Conservation (phyloP, 23 tunicate species). For the Diplosoma virens region DNA sequence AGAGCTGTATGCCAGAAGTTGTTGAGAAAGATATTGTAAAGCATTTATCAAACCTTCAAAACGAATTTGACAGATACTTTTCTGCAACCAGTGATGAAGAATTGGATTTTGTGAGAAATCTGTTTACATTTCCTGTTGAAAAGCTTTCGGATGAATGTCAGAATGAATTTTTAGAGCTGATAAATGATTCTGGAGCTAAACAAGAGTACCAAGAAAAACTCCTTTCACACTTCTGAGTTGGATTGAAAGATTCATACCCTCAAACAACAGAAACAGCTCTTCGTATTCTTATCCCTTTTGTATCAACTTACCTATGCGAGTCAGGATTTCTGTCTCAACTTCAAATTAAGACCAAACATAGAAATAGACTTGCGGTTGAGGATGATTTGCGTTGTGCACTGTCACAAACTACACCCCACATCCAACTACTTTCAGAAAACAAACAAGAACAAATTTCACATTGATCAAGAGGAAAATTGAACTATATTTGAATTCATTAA, state of each 20-base stretch:
- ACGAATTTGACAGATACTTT: slow-evolving; percentile 56
- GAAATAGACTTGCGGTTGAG: slow-evolving; percentile 56
- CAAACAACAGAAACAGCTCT: slow-evolving; percentile 37
- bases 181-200: slow-evolving; percentile 52
- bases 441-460: slow-evolving; percentile 51
- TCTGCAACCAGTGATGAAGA: slow-evolving; percentile 44
- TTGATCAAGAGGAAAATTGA: too few relatives aligned
- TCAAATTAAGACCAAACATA: slow-evolving; percentile 50
- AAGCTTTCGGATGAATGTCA: slow-evolving; percentile 56
- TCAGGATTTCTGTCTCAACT: slow-evolving; percentile 55
- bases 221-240: slow-evolving; percentile 49
- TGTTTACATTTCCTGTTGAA: slow-evolving; percentile 45
- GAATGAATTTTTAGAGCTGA: slow-evolving; percentile 62
- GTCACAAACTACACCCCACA: slow-evolving; percentile 49
- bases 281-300: slow-evolving; percentile 40
- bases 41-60: slow-evolving; percentile 29
- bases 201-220: slow-evolving; percentile 37
- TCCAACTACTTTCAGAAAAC: slow-evolving; percentile 40
- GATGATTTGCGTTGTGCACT: slow-evolving; percentile 53
- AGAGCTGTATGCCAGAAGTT: slow-evolving; percentile 21
- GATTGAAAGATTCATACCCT: slow-evolving; percentile 45
- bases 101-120: slow-evolving; percentile 43
- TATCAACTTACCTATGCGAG: slow-evolving; percentile 61
- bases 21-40: slow-evolving; percentile 18
- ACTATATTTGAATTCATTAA: too few relatives aligned